Percentiles rank a stretch among this genome's conserved stretches.
phyloP scores from a whole-genome alignment of 1,140 invertebrate species.

The Holcopasites calliopsidis region DNA sequence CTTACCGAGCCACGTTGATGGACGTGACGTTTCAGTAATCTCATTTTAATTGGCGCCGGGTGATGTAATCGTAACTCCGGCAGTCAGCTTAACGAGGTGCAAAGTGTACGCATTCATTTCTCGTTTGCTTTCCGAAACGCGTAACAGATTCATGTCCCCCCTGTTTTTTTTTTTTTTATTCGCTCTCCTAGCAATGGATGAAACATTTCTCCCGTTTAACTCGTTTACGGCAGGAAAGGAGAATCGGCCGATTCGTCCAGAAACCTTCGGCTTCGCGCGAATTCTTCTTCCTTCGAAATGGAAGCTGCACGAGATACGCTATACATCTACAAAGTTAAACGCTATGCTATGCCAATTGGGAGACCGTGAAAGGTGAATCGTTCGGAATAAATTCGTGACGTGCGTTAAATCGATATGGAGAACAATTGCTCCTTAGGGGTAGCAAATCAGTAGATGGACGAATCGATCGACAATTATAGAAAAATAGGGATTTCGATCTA shows the following conservation, averaged over 20 bases:
- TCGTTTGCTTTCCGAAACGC: constrained; percentile 18
- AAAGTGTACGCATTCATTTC: constrained; percentile 17
- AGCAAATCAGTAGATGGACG: too few relatives aligned
- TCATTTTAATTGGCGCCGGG: constrained; percentile 43
- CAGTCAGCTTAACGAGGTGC: constrained; percentile 20
- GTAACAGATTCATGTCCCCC: neutral
- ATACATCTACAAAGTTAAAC: constrained; percentile 21
- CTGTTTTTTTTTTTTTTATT: too few relatives aligned
- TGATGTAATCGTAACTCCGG: constrained; percentile 10
- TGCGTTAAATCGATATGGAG: too few relatives aligned
- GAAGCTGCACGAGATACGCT: neutral
- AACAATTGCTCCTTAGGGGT: too few relatives aligned
- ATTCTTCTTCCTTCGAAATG: neutral
- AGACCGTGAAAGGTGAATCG: neutral
- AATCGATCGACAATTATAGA: too few relatives aligned
- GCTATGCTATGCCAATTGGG: neutral
- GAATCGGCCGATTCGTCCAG: neutral
- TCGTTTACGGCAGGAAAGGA: neutral
- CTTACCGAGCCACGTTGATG: constrained; percentile 17
- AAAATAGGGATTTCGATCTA: too few relatives aligned
- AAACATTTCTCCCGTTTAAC: neutral
- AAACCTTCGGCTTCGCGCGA: neutral
- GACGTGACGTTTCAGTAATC: constrained; percentile 49
- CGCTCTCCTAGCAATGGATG: too few relatives aligned
- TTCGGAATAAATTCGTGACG: neutral